A percentile compares a stretch with the other conserved stretches of the same genome.
These are phyloP conservation scores for Sturnira hondurensis DNA, from an alignment of 2,113 vertebrate species.

Conservation along the genomic window DNA sequence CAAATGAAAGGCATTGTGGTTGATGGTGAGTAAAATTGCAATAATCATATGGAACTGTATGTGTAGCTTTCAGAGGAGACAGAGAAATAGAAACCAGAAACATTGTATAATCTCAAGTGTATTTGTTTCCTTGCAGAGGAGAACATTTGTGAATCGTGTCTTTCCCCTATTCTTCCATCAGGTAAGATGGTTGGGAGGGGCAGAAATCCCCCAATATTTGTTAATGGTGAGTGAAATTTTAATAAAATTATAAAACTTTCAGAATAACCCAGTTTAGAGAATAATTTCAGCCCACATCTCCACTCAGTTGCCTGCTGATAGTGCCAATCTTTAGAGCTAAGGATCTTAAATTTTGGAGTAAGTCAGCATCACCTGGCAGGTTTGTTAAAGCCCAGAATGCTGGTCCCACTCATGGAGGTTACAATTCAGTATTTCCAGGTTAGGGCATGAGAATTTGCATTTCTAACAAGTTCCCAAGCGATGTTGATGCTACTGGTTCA, in stretches of 20 bases:
- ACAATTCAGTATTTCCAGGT: too few species aligned
- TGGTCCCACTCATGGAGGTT: too few species aligned
- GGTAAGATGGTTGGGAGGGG: slow-evolving; percentile 78
- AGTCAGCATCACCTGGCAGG: background rate
- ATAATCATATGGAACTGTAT: accelerated
- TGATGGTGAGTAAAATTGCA: slow-evolving; percentile 84
- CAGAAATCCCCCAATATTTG: background rate
- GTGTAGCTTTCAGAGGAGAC: background rate
- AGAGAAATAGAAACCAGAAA: background rate
- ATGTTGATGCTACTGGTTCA: too few species aligned
- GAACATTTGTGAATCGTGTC: slow-evolving; percentile 95
- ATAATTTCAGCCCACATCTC: background rate
- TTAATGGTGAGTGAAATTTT: background rate
- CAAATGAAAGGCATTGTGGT: slow-evolving; percentile 94
- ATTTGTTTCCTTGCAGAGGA: slow-evolving; percentile 87
- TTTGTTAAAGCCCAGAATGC: background rate
- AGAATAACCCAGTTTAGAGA: background rate
- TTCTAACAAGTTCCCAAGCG: background rate
- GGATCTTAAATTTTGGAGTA: background rate
- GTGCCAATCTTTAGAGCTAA: background rate
- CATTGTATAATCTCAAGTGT: background rate
- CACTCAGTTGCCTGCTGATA: background rate
- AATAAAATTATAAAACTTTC: background rate
- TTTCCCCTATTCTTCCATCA: slow-evolving; percentile 92
- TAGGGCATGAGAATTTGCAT: background rate